Evolutionary conservation across 2,113 vertebrate species (phyloP).

Genomic region (Setophaga coronata): DNA sequence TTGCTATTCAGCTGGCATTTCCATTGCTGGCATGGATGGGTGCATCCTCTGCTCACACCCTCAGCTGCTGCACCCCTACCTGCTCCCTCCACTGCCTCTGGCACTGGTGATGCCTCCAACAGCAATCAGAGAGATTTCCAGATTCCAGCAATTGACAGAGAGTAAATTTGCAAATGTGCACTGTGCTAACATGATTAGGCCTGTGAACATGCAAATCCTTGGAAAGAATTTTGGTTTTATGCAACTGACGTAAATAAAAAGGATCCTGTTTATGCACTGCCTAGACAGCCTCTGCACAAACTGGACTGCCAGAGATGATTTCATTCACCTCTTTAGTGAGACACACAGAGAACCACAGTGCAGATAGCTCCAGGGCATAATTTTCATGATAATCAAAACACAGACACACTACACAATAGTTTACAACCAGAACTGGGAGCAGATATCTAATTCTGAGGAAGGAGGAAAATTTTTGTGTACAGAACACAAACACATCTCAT

Average conservation of each 20-base stretch:
- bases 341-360: not conserved
- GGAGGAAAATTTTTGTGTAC: not conserved
- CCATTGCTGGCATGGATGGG: constrained; percentile 9
- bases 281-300: not conserved
- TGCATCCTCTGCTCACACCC: not conserved
- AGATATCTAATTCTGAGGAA: not conserved
- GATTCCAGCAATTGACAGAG: constrained; percentile 17
- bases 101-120: not conserved
- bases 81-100: not conserved
- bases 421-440: not conserved
- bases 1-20: not conserved
- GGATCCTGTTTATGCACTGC: constrained; percentile 35
- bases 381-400: constrained; percentile 47
- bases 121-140: constrained; percentile 21
- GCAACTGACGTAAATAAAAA: constrained; percentile 42
- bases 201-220: constrained; percentile 47
- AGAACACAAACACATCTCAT: not conserved
- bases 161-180: constrained; percentile 6
- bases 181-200: constrained; percentile 44
- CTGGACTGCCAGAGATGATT: constrained; percentile 26
- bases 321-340: constrained; percentile 39
- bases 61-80: constrained; percentile 14
- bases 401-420: not conserved
- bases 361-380: not conserved
- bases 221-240: constrained; percentile 40